Evolutionary conservation across 2,797 vertebrate species (phyloP).

Genomic region (Carcharodon carcharias): DNA sequence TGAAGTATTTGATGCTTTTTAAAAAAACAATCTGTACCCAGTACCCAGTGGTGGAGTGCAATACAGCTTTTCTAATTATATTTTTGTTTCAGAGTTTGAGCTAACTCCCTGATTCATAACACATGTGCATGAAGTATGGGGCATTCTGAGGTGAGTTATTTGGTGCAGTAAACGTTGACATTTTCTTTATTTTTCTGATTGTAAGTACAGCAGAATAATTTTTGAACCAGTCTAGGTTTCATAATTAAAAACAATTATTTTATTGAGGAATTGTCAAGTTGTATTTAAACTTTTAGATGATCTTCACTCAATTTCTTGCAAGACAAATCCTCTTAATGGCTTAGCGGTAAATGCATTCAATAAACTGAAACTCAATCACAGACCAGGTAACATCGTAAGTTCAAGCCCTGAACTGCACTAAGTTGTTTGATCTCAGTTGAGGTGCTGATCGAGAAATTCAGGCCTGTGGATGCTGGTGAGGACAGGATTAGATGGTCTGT

Average conservation of each 20-base stretch:
- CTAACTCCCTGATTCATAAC: neutral
- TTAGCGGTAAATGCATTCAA: neutral
- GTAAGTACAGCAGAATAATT: neutral
- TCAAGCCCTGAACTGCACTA: neutral
- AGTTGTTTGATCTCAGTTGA: neutral
- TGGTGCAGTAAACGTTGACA: neutral
- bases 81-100: neutral
- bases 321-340: neutral
- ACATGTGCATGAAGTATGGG: neutral
- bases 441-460: neutral
- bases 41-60: neutral
- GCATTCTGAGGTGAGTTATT: neutral
- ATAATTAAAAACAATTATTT: neutral
- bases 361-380: neutral
- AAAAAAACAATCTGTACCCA: too few relatives aligned
- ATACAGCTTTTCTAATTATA: neutral
- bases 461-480: neutral
- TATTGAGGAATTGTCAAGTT: neutral
- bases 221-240: neutral
- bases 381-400: neutral
- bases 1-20: neutral
- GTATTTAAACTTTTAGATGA: neutral
- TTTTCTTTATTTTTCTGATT: neutral
- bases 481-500: neutral
- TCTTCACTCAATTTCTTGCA: neutral